phyloP scores from a whole-genome alignment of 1,140 invertebrate genomes.

The Tyrophagus putrescentiae region DNA sequence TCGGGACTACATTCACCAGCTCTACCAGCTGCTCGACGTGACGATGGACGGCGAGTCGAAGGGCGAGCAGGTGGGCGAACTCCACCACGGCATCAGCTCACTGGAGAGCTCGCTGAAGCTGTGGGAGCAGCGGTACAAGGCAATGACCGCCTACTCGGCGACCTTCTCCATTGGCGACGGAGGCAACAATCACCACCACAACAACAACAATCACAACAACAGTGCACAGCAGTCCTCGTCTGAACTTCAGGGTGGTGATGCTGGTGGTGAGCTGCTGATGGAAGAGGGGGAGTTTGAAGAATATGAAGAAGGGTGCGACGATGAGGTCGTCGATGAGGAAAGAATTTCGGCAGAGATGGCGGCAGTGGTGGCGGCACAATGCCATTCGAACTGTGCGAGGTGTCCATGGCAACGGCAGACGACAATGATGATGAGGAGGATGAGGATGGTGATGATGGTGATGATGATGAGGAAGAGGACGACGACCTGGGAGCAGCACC shows the following conservation, averaged over 20 bases:
- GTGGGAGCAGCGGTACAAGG: conserved; percentile 13
- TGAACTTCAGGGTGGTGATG: background rate
- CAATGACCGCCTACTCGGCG: background rate
- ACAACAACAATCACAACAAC: background rate
- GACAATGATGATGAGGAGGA: background rate
- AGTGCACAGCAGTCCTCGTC: background rate
- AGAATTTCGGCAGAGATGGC: background rate
- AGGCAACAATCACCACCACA: background rate
- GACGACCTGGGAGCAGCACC: background rate
- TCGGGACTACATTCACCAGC: conserved; percentile 4
- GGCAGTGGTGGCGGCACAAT: background rate
- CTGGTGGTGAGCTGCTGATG: background rate
- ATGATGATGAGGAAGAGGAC: background rate
- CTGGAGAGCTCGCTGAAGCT: background rate
- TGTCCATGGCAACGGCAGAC: conserved; percentile 12
- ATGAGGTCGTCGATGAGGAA: too few relatives aligned
- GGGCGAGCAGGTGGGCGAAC: background rate
- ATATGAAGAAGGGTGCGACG: too few relatives aligned
- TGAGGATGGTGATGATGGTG: background rate
- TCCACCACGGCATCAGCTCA: background rate
- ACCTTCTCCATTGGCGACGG: background rate
- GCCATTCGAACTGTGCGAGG: conserved; percentile 8
- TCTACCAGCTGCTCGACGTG: background rate
- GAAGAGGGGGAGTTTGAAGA: too few relatives aligned
- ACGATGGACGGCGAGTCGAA: background rate